These are phyloP conservation scores for mouse (Mus musculus) DNA, from an alignment of 2,113 vertebrate genomes.

Conservation along the genomic window DNA sequence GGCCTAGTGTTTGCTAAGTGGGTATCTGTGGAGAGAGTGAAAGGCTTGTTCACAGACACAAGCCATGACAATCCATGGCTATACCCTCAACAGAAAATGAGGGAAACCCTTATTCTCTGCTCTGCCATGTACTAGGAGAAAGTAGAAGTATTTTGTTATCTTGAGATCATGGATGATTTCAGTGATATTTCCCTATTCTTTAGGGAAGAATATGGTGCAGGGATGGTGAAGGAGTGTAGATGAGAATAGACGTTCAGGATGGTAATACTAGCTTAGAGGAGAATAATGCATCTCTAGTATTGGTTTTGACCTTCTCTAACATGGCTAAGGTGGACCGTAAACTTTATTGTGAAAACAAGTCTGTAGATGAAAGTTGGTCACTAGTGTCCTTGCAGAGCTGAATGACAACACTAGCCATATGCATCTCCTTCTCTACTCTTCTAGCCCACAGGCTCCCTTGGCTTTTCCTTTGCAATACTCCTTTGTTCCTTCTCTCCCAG, in stretches of 20 bases:
- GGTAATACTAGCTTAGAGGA: background rate
- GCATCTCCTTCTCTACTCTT: background rate
- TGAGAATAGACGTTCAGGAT: background rate
- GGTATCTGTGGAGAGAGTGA: background rate
- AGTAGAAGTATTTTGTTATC: background rate
- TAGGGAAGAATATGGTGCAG: background rate
- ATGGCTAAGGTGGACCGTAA: background rate
- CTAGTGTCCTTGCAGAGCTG: too few species aligned
- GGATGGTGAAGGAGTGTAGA: background rate
- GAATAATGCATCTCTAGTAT: background rate
- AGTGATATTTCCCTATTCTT: background rate
- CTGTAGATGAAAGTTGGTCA: background rate
- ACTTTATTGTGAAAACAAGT: background rate
- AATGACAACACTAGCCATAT: too few species aligned
- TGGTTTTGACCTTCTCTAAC: background rate
- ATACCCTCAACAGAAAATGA: background rate
- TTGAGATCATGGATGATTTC: background rate
- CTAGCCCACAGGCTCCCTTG: background rate
- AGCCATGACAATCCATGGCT: too few species aligned
- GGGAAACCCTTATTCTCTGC: background rate
- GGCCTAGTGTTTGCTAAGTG: background rate
- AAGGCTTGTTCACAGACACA: background rate
- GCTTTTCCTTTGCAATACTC: background rate
- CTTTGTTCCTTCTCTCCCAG: background rate
- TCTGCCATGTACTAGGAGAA: background rate